Evolutionary conservation across 2,113 vertebrate species (phyloP).

Genomic region (Eleginops maclovinus): DNA sequence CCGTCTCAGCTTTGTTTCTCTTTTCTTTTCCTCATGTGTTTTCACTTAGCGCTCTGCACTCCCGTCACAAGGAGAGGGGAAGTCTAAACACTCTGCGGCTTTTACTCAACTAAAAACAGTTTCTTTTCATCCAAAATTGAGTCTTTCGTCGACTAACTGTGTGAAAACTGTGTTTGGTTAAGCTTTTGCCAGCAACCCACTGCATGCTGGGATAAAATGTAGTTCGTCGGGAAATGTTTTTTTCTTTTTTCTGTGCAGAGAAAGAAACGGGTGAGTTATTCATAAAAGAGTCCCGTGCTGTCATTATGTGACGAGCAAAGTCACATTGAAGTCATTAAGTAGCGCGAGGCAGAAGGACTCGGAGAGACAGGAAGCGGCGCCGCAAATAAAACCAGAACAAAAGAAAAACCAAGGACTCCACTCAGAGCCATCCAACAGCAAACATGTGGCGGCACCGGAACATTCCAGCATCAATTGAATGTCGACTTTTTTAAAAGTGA

Average conservation of each 20-base stretch:
- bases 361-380: constrained; percentile 10
- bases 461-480: constrained; percentile 25
- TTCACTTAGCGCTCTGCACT: constrained; percentile 46
- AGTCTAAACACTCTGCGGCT: too few relatives aligned
- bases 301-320: constrained; percentile 39
- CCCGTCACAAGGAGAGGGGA: not conserved
- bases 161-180: too few relatives aligned
- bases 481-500: not conserved
- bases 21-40: constrained; percentile 50
- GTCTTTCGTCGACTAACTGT: too few relatives aligned
- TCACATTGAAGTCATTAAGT: constrained; percentile 42
- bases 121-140: too few relatives aligned
- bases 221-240: constrained; percentile 13
- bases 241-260: constrained; percentile 10
- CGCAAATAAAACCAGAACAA: constrained; percentile 1
- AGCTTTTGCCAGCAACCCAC: not conserved
- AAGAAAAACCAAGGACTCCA: constrained; percentile 17
- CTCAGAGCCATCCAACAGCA: constrained; percentile 18
- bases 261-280: constrained; percentile 21
- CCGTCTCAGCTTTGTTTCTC: constrained; percentile 28
- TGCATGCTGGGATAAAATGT: not conserved
- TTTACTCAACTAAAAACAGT: too few relatives aligned
- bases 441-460: not conserved
- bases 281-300: not conserved
- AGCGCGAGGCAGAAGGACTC: not conserved